Percentiles rank a stretch among this genome's conserved stretches.
Conservation (phyloP, 35 echinoderm and acorn worm genomes). For the Apostichopus parvimensis region DNA sequence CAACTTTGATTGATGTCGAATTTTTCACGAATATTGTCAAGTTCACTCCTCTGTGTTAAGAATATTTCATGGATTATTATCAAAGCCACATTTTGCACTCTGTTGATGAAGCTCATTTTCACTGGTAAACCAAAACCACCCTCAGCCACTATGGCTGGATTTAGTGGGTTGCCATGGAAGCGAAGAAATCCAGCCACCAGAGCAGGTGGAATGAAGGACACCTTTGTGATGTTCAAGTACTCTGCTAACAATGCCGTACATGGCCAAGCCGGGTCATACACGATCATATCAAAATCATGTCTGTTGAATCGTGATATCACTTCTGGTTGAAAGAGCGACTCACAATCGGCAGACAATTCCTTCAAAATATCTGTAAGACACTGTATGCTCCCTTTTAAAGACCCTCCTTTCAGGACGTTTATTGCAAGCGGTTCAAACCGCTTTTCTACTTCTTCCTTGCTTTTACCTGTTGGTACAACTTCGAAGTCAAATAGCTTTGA, state of each 20-base stretch:
- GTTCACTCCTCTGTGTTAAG: neutral
- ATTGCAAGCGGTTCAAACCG: neutral
- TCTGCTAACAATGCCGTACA: conserved; percentile 42
- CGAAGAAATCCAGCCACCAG: neutral
- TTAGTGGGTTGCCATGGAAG: conserved; percentile 12
- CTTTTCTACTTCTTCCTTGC: conserved; percentile 7
- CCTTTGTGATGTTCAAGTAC: neutral
- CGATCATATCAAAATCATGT: conserved; percentile 45
- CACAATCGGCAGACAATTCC: neutral
- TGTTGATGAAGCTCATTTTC: conserved; percentile 41
- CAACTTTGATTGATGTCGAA: neutral
- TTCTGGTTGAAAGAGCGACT: neutral
- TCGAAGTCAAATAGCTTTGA: conserved; percentile 60
- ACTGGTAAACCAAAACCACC: neutral
- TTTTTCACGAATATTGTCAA: conserved; percentile 29
- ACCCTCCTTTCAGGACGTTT: neutral
- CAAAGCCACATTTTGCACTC: neutral
- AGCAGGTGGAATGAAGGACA: neutral
- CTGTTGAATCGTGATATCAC: neutral
- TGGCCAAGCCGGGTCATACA: conserved; percentile 55
- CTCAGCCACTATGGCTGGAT: neutral
- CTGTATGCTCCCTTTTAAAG: neutral
- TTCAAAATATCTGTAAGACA: neutral
- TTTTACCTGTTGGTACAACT: neutral
- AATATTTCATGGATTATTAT: neutral